A percentile compares a stretch with the other conserved stretches of the same genome.
Conservation (phyloP, 2,888 invertebrate genomes). For the Dynastes hyllus region DNA sequence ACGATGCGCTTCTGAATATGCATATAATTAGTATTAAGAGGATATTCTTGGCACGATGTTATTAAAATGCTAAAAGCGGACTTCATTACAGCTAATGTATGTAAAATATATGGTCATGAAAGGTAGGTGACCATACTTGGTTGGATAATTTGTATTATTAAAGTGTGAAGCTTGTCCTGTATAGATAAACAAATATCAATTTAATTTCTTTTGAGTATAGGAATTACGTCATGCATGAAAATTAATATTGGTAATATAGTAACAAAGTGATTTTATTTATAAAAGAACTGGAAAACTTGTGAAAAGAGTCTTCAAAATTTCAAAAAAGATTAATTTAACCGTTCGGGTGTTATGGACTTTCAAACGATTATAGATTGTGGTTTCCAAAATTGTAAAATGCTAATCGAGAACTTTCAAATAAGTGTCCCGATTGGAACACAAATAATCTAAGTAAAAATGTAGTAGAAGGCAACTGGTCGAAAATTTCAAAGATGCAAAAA, state of each 20-base stretch:
- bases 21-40: conserved; percentile 20
- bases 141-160: conserved; percentile 26
- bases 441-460: too few relatives aligned
- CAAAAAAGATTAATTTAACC: too few relatives aligned
- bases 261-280: too few relatives aligned
- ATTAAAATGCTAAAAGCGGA: conserved; percentile 33
- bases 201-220: neutral
- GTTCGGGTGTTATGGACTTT: too few relatives aligned
- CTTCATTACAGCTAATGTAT: conserved; percentile 41
- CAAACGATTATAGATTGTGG: too few relatives aligned
- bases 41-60: conserved; percentile 5
- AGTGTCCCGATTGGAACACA: too few relatives aligned
- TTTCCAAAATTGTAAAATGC: too few relatives aligned
- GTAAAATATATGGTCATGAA: conserved; percentile 26
- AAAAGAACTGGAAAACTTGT: too few relatives aligned
- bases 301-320: too few relatives aligned
- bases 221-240: neutral
- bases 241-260: neutral
- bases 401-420: too few relatives aligned
- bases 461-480: too few relatives aligned
- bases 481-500: too few relatives aligned
- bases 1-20: conserved; percentile 1
- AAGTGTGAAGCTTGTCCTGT: neutral
- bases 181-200: conserved; percentile 15
- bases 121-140: conserved; percentile 19